phyloP scores from a whole-genome alignment of 1,140 invertebrate species.

The Rhopalosiphum maidis region DNA sequence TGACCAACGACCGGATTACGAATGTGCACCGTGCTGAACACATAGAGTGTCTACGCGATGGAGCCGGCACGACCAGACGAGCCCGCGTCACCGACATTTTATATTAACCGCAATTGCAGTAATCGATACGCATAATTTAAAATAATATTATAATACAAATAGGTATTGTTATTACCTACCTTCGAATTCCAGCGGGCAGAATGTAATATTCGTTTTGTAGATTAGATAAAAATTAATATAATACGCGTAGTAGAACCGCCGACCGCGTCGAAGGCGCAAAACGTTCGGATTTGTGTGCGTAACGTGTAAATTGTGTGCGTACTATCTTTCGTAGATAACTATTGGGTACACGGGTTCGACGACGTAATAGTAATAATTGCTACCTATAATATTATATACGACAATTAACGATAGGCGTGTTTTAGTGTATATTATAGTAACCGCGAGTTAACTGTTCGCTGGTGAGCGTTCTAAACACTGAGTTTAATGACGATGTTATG shows the following conservation, averaged over 20 bases:
- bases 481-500: not conserved
- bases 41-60: not conserved
- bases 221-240: slow-evolving; percentile 31
- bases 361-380: not conserved
- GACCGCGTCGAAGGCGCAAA: not conserved
- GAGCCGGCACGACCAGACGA: not conserved
- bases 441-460: not conserved
- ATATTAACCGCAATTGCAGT: not conserved
- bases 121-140: slow-evolving; percentile 8
- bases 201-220: not conserved
- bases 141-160: not conserved
- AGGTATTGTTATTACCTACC: slow-evolving; percentile 10
- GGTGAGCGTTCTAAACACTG: not conserved
- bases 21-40: not conserved
- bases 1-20: not conserved
- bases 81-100: not conserved
- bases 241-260: not conserved
- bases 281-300: not conserved
- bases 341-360: not conserved
- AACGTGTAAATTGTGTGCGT: not conserved
- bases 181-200: slow-evolving; percentile 39
- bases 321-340: not conserved
- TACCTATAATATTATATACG: not conserved
- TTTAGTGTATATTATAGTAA: not conserved
- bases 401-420: not conserved